These are phyloP conservation scores for Cactoblastis cactorum DNA, from an alignment of 2,888 invertebrate genomes.

Conservation along the genomic window DNA sequence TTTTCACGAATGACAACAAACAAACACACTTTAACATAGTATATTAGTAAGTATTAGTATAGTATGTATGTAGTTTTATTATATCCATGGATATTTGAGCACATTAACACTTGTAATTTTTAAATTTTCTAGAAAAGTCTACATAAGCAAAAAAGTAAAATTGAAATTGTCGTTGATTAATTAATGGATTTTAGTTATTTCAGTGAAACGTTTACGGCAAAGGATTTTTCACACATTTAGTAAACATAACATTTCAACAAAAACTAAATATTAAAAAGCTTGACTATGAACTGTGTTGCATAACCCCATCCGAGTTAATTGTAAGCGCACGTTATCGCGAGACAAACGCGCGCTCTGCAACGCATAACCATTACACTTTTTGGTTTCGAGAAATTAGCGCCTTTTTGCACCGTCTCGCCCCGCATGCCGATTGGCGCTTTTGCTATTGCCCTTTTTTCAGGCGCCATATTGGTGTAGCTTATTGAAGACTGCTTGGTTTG, in stretches of 20 bases:
- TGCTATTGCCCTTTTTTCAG: constrained; percentile 28
- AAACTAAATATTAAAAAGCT: not conserved
- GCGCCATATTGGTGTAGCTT: constrained; percentile 21
- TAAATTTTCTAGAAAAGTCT: too few species aligned
- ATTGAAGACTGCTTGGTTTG: constrained; percentile 21
- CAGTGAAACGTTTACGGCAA: too few species aligned
- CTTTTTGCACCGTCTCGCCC: constrained; percentile 74
- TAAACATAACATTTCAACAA: not conserved
- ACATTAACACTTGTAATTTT: too few species aligned
- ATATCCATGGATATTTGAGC: too few species aligned
- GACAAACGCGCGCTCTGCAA: constrained; percentile 75
- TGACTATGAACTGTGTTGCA: constrained; percentile 28
- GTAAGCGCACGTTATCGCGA: constrained; percentile 78
- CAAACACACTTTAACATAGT: too few species aligned
- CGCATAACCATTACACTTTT: constrained; percentile 79
- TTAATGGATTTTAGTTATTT: too few species aligned
- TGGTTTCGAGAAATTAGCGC: constrained; percentile 77
- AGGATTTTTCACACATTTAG: too few species aligned
- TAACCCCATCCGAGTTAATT: constrained; percentile 65
- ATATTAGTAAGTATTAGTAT: too few species aligned
- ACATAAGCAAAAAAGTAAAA: too few species aligned
- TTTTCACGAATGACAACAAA: too few species aligned
- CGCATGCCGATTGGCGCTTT: constrained; percentile 42
- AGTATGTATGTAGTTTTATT: too few species aligned
- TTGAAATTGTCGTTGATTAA: too few species aligned